Conservation (phyloP, 2,113 vertebrate species). For the Semicossyphus pulcher region DNA sequence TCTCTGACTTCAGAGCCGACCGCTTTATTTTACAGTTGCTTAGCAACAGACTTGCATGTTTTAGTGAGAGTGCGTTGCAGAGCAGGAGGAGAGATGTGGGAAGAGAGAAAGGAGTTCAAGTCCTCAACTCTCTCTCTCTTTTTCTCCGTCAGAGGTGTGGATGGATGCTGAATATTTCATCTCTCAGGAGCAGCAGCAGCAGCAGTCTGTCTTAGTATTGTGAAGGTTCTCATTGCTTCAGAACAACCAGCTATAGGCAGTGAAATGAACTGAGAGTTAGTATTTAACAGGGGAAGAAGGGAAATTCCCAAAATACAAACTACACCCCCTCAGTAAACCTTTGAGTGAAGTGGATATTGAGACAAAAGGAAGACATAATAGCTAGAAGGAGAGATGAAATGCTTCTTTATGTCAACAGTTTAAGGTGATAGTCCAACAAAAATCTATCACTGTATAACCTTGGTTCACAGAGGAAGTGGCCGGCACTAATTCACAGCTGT, state of each 20-base stretch:
- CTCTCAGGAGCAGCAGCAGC: slow-evolving; percentile 51
- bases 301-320: background rate
- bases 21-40: slow-evolving; percentile 84
- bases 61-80: slow-evolving; percentile 48
- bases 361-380: background rate
- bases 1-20: slow-evolving; percentile 67
- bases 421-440: background rate
- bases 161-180: slow-evolving; percentile 74
- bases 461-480: too few relatives aligned
- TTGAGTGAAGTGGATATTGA: background rate
- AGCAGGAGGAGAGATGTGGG: slow-evolving; percentile 56
- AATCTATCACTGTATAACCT: too few relatives aligned
- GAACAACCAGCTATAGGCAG: background rate
- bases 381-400: background rate
- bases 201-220: slow-evolving; percentile 15
- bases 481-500: too few relatives aligned
- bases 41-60: slow-evolving; percentile 79
- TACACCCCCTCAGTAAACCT: background rate
- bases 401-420: background rate
- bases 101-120: slow-evolving; percentile 67
- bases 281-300: background rate
- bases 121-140: slow-evolving; percentile 48
- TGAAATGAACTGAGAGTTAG: background rate
- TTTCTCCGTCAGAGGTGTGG: slow-evolving; percentile 52
- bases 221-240: slow-evolving; percentile 30